Evolutionary conservation across 2,797 vertebrate genomes (phyloP), one percentile per base, ranked within the genome.

Genomic region (Sebastes miniatus): DNA sequence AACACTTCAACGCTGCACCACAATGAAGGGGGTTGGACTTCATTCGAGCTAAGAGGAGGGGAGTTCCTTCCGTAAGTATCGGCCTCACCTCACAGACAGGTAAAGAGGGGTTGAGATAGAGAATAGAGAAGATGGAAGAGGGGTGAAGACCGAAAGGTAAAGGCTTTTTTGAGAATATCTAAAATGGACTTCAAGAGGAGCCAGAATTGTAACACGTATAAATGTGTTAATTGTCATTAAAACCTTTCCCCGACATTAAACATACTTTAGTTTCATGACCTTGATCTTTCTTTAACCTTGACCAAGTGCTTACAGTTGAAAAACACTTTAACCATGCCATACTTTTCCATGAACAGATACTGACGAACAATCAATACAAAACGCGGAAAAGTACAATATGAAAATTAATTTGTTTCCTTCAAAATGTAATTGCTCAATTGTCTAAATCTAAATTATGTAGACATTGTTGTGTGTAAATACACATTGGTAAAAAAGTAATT

Each of bases 11-110:
- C 6, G 5, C 66, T 43, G 72, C 16, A 57, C 34, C 10, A 10
- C 61, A 78, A 91, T 65, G 82, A 89, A 88, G 57, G 80, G 86
- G 86, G 87, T 74, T 83, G 90, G 88, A 92, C 87, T 92, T 83
- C 43, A 77, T 91, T 85, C 3, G n/a, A 70, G 73, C 70, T 59
- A 88, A 81, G 74, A 77, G 76, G 85, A 84, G 92, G 83, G 70
- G 63, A 77, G 77, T 78, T 79, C 65, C 70, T 79, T 84, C 81
- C 18, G 29, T 54, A 76, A 73, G 77, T 47, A 79, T 77, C 34
- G 22, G 50, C 62, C 76, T 76, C 74, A 73, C 59, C 79, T 50
- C 47, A 74, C 39, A 36, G 73, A 72, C 75, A 79, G 81, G 86
- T 81, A 52, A 79, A 79, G 58, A 78, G 24, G 8, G 27, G 32